These are phyloP conservation scores for Marcusenius ussheri DNA, from an alignment of 2,113 vertebrate species.

Conservation along the genomic window DNA sequence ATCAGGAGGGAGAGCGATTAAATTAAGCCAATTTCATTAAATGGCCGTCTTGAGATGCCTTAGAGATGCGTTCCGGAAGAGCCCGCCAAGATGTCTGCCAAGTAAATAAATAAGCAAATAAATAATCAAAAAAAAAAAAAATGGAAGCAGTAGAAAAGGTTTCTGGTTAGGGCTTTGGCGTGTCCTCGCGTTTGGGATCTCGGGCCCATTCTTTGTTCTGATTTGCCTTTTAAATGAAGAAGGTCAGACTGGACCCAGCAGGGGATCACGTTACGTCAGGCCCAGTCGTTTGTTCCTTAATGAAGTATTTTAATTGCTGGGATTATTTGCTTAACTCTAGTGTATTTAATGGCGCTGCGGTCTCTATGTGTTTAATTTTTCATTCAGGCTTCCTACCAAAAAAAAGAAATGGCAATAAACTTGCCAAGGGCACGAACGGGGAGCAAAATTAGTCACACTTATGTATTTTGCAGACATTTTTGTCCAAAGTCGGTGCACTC, in stretches of 20 bases:
- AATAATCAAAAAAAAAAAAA: neutral
- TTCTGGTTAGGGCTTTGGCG: neutral
- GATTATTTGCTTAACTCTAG: slow-evolving; percentile 28
- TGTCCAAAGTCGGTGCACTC: neutral
- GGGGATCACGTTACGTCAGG: slow-evolving; percentile 13
- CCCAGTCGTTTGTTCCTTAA: slow-evolving; percentile 24
- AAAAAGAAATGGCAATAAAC: neutral
- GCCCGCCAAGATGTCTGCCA: neutral
- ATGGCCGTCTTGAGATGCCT: neutral
- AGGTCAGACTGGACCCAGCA: slow-evolving; percentile 23
- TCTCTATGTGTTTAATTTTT: slow-evolving; percentile 9
- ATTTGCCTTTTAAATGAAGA: slow-evolving; percentile 17
- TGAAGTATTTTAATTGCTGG: slow-evolving; percentile 27
- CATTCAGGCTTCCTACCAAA: neutral
- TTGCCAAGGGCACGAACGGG: neutral
- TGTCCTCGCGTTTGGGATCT: neutral
- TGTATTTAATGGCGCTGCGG: slow-evolving; percentile 15
- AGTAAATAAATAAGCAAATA: slow-evolving; percentile 5
- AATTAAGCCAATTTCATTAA: neutral
- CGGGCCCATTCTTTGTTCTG: neutral
- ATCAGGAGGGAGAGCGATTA: neutral
- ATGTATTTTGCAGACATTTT: neutral
- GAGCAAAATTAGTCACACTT: neutral
- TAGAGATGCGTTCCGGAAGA: neutral
- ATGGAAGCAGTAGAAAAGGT: neutral